These are phyloP conservation scores for Ooceraea biroi DNA, from an alignment of 1,140 invertebrate genomes.

Conservation along the genomic window DNA sequence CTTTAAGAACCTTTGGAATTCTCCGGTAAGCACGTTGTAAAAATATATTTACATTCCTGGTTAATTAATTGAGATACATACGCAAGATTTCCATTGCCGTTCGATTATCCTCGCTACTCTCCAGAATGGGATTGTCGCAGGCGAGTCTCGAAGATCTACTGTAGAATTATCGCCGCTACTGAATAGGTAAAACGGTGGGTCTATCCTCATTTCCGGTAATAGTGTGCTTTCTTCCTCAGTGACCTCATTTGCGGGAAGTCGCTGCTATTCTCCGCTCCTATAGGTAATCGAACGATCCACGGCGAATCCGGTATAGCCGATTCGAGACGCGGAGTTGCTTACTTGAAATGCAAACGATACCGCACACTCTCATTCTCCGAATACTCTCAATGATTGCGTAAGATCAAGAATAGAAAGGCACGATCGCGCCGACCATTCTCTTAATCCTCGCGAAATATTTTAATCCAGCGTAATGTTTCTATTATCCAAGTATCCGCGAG, in stretches of 20 bases:
- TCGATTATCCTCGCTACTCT: slow-evolving; percentile 1
- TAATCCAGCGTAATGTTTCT: neutral
- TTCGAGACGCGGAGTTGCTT: slow-evolving; percentile 40
- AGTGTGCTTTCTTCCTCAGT: slow-evolving; percentile 47
- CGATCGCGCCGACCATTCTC: neutral
- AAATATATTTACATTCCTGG: neutral
- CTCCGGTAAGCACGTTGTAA: neutral
- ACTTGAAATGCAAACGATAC: slow-evolving; percentile 62
- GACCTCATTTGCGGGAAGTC: slow-evolving; percentile 65
- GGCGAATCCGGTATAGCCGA: slow-evolving; percentile 39
- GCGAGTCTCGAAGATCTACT: slow-evolving; percentile 13
- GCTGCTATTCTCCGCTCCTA: slow-evolving; percentile 35
- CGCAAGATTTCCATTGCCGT: slow-evolving; percentile 1
- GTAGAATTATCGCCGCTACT: slow-evolving; percentile 22
- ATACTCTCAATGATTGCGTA: neutral
- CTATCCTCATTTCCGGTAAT: slow-evolving; percentile 28
- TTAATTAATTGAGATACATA: slow-evolving; percentile 23
- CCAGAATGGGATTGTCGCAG: neutral
- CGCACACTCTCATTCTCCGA: neutral
- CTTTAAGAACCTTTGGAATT: neutral
- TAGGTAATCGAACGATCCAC: slow-evolving; percentile 65
- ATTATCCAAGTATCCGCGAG: neutral
- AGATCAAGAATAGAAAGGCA: slow-evolving; percentile 15
- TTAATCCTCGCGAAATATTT: neutral
- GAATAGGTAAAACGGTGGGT: slow-evolving; percentile 26